Conservation (phyloP, 2,888 invertebrate genomes). For the Tenthredo notha region DNA sequence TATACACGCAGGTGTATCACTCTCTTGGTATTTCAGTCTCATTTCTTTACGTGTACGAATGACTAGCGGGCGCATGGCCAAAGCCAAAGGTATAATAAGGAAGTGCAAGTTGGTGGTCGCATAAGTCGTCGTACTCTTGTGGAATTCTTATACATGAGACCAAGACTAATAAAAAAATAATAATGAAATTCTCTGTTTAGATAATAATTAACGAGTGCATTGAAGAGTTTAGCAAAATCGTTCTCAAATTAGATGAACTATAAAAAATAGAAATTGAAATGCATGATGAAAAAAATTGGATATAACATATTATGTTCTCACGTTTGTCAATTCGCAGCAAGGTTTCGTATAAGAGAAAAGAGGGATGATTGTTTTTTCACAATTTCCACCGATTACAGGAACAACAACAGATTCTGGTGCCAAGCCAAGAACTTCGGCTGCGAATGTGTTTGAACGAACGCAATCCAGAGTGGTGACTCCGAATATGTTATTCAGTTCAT, state of each 20-base stretch:
- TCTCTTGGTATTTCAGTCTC: constrained; percentile 18
- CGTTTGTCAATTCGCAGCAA: constrained; percentile 74
- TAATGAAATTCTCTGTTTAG: not conserved
- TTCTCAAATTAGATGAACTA: not conserved
- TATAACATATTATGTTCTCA: constrained; percentile 38
- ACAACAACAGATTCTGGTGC: constrained; percentile 84
- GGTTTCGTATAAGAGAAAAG: constrained; percentile 87
- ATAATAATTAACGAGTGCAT: not conserved
- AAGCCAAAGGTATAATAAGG: not conserved
- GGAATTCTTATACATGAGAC: not conserved
- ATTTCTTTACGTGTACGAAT: constrained; percentile 23
- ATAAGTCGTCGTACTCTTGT: not conserved
- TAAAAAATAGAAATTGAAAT: not conserved
- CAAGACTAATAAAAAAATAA: not conserved
- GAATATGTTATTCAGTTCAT: constrained; percentile 84
- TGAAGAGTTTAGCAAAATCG: not conserved
- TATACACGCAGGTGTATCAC: not conserved
- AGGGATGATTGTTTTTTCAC: constrained; percentile 87
- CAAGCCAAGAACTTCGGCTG: constrained; percentile 83
- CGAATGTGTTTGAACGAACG: constrained; percentile 88
- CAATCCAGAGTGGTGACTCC: constrained; percentile 88
- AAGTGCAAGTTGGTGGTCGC: not conserved
- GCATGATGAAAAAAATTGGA: not conserved
- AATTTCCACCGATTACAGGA: constrained; percentile 90
- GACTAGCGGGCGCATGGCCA: not conserved